phyloP scores from a whole-genome alignment of 1,140 invertebrate species.

The Panulirus ornatus region DNA sequence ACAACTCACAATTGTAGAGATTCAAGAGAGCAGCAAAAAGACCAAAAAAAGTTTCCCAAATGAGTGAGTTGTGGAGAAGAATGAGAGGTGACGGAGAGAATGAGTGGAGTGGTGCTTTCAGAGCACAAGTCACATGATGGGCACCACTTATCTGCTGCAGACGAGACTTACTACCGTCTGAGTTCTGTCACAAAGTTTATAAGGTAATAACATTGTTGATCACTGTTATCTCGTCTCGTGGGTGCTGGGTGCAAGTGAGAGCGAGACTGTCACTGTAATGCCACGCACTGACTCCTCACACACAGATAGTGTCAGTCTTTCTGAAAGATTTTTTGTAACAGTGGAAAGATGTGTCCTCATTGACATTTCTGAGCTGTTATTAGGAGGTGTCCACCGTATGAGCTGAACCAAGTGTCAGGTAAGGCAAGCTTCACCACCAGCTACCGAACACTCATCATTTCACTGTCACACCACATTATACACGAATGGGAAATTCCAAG shows the following conservation, averaged over 20 bases:
- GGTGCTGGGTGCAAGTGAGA: neutral
- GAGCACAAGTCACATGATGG: constrained; percentile 27
- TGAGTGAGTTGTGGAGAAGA: constrained; percentile 6
- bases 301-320: neutral
- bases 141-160: neutral
- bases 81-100: constrained; percentile 35
- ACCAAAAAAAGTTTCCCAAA: neutral
- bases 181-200: constrained; percentile 19
- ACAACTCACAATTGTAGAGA: neutral
- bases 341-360: neutral
- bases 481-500: neutral
- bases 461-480: neutral
- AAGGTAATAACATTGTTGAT: constrained; percentile 33
- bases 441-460: neutral
- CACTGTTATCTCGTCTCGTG: constrained; percentile 35
- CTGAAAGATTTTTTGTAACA: neutral
- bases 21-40: neutral
- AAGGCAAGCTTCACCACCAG: neutral
- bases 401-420: neutral
- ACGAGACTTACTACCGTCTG: neutral
- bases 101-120: neutral
- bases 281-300: neutral
- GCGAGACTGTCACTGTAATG: neutral
- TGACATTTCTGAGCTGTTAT: constrained; percentile 10
- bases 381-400: neutral